Conservation (phyloP, 1,140 invertebrate genomes). For the Drosophila pruinosa region DNA sequence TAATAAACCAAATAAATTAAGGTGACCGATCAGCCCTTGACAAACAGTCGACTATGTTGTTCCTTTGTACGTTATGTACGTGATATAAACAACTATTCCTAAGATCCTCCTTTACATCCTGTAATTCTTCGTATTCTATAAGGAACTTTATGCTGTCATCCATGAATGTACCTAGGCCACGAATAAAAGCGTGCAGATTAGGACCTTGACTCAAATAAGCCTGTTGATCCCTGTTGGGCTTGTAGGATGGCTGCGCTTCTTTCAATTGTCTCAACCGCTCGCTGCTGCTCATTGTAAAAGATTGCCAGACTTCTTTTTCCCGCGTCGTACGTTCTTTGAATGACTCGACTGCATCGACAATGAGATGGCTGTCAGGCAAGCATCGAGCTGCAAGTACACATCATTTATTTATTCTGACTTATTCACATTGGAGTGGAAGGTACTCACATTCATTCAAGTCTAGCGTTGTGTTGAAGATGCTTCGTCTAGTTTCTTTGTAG, state of each 20-base stretch:
- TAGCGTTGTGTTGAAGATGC: conserved; percentile 47
- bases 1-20: too few relatives aligned
- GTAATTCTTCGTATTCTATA: conserved; percentile 17
- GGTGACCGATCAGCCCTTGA: too few relatives aligned
- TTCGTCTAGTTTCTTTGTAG: conserved; percentile 13
- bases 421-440: too few relatives aligned
- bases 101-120: conserved; percentile 27
- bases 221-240: conserved; percentile 42
- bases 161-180: conserved; percentile 43
- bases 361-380: background rate
- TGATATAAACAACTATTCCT: background rate
- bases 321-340: background rate
- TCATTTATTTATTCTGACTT: too few relatives aligned
- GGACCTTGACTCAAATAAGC: conserved; percentile 47
- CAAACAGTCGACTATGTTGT: conserved; percentile 8
- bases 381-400: background rate
- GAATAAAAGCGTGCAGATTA: conserved; percentile 51
- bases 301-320: conserved; percentile 23
- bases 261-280: background rate
- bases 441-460: conserved; percentile 37
- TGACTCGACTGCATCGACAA: background rate
- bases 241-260: background rate
- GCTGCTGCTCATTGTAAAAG: background rate
- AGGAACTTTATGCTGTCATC: conserved; percentile 33
- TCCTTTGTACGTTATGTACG: background rate